Base-by-base conservation (phyloP, 1,140 invertebrate species). In the Oscheius sp. region DNA sequence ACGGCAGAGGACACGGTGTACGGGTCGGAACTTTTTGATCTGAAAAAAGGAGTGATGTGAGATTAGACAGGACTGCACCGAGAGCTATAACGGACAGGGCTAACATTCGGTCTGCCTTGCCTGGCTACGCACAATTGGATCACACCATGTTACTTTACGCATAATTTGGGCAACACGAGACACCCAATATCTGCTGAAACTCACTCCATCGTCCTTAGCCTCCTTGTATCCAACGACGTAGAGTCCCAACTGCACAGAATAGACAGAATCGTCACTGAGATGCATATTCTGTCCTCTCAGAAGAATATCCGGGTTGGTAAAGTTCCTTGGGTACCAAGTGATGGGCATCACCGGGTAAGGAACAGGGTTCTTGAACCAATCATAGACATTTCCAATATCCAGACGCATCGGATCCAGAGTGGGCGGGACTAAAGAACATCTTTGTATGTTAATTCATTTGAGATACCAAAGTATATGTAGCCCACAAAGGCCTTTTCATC, bases 161-260 rank as follows among this genome's bases (percentile, higher is more conserved):
- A n/a, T n/a, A n/a, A 55, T 75, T 73, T 62, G 18, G 20, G 23
- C 7, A 77, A 3, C 4, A 29, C n/a, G 7, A 31, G 67, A 72
- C 31, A 74, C 75, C 2, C 34, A 71, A 23, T 10, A 20, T 34
- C 10, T 67, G 20, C 32, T 3, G 35, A 20, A 23, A 32, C 26
- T 42, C 62, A 82, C 79, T 31, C 82, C 69, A 23, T 83, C 81
- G 59, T 83, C 82, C 29, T 83, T 80, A 7, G 75, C 62, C 45
- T 83, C 82, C 65, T 82, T 82, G 80, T 83, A 83, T 26, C 79
- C 82, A 36, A 84, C 74, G n/a, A 83, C 82, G 66, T 83, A 84
- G 1, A 83, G 76, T 26, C 82, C 83, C 2, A 83, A 70, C 64
- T 83, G 79, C 4, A 83, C 82, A 18, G 67, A 66, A 64, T 83